Conservation (phyloP, 1,140 invertebrate species). For the Teleopsis dalmanni region DNA sequence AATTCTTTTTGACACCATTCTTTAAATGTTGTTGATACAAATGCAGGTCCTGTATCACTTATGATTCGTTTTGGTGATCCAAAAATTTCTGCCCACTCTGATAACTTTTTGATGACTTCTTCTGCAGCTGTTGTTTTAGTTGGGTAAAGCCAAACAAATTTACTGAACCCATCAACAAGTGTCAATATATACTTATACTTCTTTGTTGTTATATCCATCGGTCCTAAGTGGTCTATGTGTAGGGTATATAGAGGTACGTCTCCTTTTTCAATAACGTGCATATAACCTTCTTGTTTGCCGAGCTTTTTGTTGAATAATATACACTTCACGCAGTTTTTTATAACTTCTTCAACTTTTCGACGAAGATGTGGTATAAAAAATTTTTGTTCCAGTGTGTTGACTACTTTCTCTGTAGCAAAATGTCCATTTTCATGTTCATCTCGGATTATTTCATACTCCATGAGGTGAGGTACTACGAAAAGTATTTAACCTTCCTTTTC, state of each 20-base stretch:
- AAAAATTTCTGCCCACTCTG: too few species aligned
- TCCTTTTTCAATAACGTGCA: slow-evolving; percentile 28
- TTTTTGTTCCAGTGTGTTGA: slow-evolving; percentile 33
- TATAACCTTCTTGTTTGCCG: slow-evolving; percentile 41
- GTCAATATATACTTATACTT: slow-evolving; percentile 22
- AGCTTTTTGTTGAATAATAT: slow-evolving; percentile 23
- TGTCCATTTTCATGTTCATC: slow-evolving; percentile 25
- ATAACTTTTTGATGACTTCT: too few species aligned
- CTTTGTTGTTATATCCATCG: slow-evolving; percentile 23
- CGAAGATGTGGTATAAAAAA: slow-evolving; percentile 37
- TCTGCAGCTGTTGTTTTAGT: too few species aligned
- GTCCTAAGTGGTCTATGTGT: slow-evolving; percentile 18
- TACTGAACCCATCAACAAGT: slow-evolving; percentile 24
- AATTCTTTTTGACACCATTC: too few species aligned
- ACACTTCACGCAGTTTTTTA: slow-evolving; percentile 31
- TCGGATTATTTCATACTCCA: slow-evolving; percentile 6
- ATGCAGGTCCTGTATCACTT: too few species aligned
- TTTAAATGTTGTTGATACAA: too few species aligned
- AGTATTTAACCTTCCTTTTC: not conserved
- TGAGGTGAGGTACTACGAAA: not conserved
- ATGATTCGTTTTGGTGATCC: too few species aligned
- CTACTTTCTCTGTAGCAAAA: slow-evolving; percentile 38
- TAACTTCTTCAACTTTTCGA: slow-evolving; percentile 26
- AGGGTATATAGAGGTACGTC: slow-evolving; percentile 19
- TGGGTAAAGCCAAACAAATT: slow-evolving; percentile 24